Evolutionary conservation across 2,113 vertebrate genomes (phyloP).

Genomic region (Castor canadensis): DNA sequence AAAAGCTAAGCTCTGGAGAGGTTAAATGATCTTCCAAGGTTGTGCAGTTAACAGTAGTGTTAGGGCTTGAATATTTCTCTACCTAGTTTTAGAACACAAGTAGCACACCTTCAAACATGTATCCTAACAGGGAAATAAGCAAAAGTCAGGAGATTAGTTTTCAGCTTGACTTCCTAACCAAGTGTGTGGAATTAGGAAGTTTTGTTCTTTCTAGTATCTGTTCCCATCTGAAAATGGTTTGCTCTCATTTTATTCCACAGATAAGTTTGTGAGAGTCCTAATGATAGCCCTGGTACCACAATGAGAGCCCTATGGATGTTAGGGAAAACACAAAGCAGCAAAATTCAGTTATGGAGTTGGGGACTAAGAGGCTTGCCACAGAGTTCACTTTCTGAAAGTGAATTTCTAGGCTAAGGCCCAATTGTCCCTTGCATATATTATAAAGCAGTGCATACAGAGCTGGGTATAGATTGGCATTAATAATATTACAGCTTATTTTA

Average conservation of each 20-base stretch:
- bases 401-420: neutral
- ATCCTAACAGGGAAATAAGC: neutral
- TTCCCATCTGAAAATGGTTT: neutral
- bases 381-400: neutral
- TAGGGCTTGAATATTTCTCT: neutral
- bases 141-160: neutral
- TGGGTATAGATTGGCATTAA: neutral
- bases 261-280: neutral
- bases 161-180: neutral
- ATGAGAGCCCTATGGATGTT: neutral
- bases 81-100: neutral
- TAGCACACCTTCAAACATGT: neutral
- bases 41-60: neutral
- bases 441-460: neutral
- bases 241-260: neutral
- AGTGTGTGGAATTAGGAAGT: neutral
- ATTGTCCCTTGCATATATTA: neutral
- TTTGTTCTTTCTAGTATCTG: neutral
- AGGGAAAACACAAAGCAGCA: neutral
- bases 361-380: neutral
- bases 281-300: neutral
- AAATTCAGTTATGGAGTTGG: neutral
- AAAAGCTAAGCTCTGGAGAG: neutral
- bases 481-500: neutral
- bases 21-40: neutral